These are phyloP conservation scores for Clistopyga incitator DNA, from an alignment of 2,888 invertebrate species.

Conservation along the genomic window DNA sequence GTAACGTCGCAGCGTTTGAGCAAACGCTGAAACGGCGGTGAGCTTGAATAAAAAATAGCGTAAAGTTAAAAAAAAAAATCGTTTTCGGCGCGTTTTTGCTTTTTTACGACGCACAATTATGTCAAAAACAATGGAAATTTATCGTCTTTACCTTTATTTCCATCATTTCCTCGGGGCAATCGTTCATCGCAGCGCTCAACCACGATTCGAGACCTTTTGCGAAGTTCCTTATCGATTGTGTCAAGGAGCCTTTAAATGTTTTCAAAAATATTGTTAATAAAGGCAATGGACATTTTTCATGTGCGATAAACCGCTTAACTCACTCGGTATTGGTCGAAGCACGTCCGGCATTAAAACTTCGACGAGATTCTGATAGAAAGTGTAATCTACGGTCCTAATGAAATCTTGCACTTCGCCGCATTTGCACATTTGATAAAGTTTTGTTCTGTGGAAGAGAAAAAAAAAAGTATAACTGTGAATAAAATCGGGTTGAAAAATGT, in stretches of 20 bases:
- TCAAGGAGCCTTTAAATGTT: conserved; percentile 89
- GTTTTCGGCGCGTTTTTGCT: no score
- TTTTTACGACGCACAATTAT: not conserved
- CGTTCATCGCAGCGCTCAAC: conserved; percentile 92
- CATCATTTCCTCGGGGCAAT: conserved; percentile 92
- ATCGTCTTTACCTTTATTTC: conserved; percentile 89
- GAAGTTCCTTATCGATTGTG: conserved; percentile 96
- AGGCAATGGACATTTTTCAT: not conserved
- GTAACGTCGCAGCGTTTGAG: conserved; percentile 97
- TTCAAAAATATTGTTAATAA: not conserved
- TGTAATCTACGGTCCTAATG: conserved; percentile 93
- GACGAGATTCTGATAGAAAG: conserved; percentile 97
- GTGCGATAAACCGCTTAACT: conserved; percentile 73
- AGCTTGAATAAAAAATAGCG: conserved; percentile 82
- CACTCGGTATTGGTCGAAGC: conserved; percentile 96
- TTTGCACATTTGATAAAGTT: conserved; percentile 89
- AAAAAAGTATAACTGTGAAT: not conserved
- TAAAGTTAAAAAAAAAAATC: no score
- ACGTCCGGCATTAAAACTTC: conserved; percentile 99
- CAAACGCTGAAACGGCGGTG: conserved; percentile 94
- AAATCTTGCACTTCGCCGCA: conserved; percentile 91
- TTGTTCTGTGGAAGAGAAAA: conserved; percentile 84
- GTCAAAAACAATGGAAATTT: no score
- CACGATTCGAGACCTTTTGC: conserved; percentile 97
- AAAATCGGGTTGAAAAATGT: conserved; percentile 24